Evolutionary conservation across 2,113 vertebrate genomes (phyloP).

Genomic region (Muscicapa adusta): DNA sequence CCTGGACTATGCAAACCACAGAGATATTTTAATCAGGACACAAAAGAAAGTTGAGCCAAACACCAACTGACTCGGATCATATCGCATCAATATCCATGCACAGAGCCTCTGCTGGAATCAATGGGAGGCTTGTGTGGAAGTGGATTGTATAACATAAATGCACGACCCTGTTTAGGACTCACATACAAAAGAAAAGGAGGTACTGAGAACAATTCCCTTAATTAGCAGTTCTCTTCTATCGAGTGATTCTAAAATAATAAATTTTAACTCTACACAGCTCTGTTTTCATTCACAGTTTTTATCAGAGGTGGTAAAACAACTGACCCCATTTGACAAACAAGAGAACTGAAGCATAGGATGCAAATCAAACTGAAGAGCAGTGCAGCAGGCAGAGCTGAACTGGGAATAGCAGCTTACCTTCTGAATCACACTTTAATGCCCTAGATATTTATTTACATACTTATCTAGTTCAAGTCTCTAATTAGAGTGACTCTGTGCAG

Average conservation of each 20-base stretch:
- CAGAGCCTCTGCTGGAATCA: constrained; percentile 33
- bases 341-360: constrained; percentile 25
- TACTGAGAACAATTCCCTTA: neutral
- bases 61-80: constrained; percentile 40
- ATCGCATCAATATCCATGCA: constrained; percentile 30
- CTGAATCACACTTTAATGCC: constrained; percentile 42
- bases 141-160: neutral
- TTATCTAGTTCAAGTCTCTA: constrained; percentile 55
- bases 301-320: constrained; percentile 6
- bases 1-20: neutral
- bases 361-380: constrained; percentile 19
- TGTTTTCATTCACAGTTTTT: constrained; percentile 12
- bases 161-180: neutral
- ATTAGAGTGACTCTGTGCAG: constrained; percentile 21
- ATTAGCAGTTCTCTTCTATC: constrained; percentile 10
- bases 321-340: constrained; percentile 37
- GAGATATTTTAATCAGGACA: constrained; percentile 34
- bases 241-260: constrained; percentile 14
- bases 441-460: constrained; percentile 48
- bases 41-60: constrained; percentile 30
- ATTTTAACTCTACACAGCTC: neutral
- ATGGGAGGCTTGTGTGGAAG: constrained; percentile 7
- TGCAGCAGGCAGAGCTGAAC: neutral
- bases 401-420: constrained; percentile 36
- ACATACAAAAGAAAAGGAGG: neutral